Conservation (phyloP, 2,888 invertebrate species). For the Siphonodentalium dalli region DNA sequence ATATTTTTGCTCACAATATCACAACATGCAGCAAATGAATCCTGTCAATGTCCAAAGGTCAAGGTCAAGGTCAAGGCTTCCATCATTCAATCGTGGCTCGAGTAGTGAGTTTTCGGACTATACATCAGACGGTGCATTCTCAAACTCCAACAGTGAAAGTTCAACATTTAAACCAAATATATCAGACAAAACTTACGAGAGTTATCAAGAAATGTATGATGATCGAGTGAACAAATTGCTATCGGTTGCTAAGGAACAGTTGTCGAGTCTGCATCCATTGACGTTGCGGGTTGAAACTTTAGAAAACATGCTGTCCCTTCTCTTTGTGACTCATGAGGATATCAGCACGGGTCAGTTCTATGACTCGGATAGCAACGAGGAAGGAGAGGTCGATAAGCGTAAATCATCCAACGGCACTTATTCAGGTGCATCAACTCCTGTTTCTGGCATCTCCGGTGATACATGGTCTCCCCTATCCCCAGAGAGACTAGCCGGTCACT, state of each 20-base stretch:
- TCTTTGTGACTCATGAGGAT: constrained; percentile 74
- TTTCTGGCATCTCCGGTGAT: too few species aligned
- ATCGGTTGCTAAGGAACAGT: constrained; percentile 33
- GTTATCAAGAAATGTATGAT: constrained; percentile 41
- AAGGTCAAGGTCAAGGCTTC: constrained; percentile 10
- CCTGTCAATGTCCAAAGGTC: constrained; percentile 34
- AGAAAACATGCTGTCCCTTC: constrained; percentile 77
- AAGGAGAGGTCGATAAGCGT: constrained; percentile 29
- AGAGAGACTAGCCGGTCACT: too few species aligned
- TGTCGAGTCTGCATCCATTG: constrained; percentile 52
- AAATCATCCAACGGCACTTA: constrained; percentile 25
- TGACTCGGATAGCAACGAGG: constrained; percentile 46
- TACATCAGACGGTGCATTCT: constrained; percentile 15
- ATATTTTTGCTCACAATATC: constrained; percentile 46
- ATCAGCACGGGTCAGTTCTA: too few species aligned
- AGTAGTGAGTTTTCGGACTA: constrained; percentile 8
- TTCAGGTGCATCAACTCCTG: too few species aligned
- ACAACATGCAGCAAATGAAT: constrained; percentile 39
- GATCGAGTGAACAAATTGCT: constrained; percentile 44
- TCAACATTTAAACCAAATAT: background rate
- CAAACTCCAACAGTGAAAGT: constrained; percentile 12
- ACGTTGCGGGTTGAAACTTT: constrained; percentile 70
- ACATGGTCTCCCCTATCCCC: too few species aligned
- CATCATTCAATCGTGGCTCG: constrained; percentile 16
- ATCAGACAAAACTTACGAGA: constrained; percentile 1